Evolutionary conservation across 1,140 invertebrate species (phyloP), one percentile per base, ranked within the genome.

Genomic region (Formica selysi): DNA sequence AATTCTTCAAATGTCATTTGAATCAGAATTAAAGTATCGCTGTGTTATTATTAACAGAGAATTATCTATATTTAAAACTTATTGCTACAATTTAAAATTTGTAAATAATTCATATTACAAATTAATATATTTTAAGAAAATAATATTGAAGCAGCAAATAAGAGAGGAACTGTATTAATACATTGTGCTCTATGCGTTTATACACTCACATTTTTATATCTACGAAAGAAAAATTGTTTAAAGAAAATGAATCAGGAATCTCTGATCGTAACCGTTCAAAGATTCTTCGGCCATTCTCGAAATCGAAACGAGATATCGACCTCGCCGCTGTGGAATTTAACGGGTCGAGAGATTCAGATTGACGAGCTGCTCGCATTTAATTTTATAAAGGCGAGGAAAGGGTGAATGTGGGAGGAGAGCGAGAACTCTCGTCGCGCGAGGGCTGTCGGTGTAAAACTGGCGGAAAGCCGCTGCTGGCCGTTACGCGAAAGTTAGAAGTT

Each of bases 401-500:
- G 2, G 38, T 48, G 32, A 36, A n/a, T 22, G 22, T 29, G 22
- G n/a, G 54, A 36, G 44, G 38, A 68, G 22, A 16, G 41, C 51
- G 79, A 83, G 29, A 83, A 83, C 79, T 81, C 79, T 83, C 54
- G 44, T 32, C 51, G 48, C 38, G 67, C 64, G 61, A 86, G 86
- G 62, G 76, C 84, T 62, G 86, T 48, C 54, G 70, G 70, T 81
- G 86, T 80, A 76, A 87, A 84, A 76, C 57, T 29, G 41, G 36
- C 38, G 76, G 59, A 87, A 79, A 51, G 48, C 54, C 59, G 67
- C 48, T 67, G 78, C 22, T 68, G 83, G 80, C 81, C 91, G 89
- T 92, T 92, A 87, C 86, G 88, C 85, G 88, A 91, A 93, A 93
- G 92, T 92, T 93, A 92, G 92, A 94, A 95, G 93, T 95, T 95